A percentile compares a stretch with the other conserved stretches of the same genome.
Conservation (phyloP, 2,888 invertebrate species). For the Epirrhoe tristata region DNA sequence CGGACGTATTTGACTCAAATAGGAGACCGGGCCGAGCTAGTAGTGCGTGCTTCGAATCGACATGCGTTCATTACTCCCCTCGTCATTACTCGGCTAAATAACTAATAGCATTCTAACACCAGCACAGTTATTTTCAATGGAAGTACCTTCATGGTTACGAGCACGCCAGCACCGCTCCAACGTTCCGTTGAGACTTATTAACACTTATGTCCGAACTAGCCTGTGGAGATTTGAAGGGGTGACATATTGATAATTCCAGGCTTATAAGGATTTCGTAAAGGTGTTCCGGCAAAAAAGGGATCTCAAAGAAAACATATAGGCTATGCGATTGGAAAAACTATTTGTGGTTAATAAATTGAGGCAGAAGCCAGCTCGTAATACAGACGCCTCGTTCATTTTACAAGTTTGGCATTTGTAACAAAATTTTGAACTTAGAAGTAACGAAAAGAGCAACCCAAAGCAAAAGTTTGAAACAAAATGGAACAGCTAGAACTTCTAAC, state of each 20-base stretch:
- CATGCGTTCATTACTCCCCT: constrained; percentile 78
- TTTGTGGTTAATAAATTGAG: constrained; percentile 18
- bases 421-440: constrained; percentile 35
- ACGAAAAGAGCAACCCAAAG: constrained; percentile 37
- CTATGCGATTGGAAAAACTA: background rate
- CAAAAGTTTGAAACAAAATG: constrained; percentile 45
- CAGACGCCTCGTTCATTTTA: constrained; percentile 26
- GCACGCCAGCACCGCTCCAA: constrained; percentile 37
- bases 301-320: constrained; percentile 1
- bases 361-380: constrained; percentile 14
- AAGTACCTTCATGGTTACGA: constrained; percentile 35
- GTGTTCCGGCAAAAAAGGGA: constrained; percentile 13
- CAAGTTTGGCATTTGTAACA: constrained; percentile 31
- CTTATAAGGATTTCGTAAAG: constrained; percentile 22
- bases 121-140: constrained; percentile 58
- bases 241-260: constrained; percentile 30
- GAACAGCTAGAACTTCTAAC: constrained; percentile 43
- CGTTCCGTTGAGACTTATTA: constrained; percentile 50
- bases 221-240: constrained; percentile 29
- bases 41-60: constrained; percentile 74
- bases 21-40: constrained; percentile 27
- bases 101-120: constrained; percentile 69
- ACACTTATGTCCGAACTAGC: constrained; percentile 44
- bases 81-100: constrained; percentile 79
- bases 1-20: constrained; percentile 26